Percentiles rank a stretch among this genome's conserved stretches.
Conservation (phyloP, 2,888 invertebrate genomes). For the Melipona bicolor region DNA sequence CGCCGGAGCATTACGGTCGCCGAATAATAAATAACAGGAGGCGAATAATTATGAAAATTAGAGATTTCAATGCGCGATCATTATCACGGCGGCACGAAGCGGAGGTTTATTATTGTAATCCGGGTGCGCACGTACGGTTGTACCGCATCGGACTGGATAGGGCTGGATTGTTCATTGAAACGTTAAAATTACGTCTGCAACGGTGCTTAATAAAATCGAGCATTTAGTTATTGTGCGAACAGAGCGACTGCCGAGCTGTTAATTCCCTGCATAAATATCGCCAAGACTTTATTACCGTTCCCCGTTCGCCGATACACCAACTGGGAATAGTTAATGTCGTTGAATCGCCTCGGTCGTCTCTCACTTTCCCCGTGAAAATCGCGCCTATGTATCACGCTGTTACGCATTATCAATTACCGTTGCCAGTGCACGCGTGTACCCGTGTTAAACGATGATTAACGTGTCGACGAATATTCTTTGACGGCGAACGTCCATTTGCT, state of each 20-base stretch:
- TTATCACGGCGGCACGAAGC: constrained; percentile 16
- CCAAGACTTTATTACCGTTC: constrained; percentile 46
- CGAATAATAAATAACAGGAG: constrained; percentile 9
- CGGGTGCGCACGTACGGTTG: background rate
- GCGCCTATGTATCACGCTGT: background rate
- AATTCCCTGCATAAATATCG: constrained; percentile 52
- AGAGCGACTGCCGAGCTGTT: constrained; percentile 26
- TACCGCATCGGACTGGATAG: background rate
- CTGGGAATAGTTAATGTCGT: constrained; percentile 28
- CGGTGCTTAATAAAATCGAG: constrained; percentile 52
- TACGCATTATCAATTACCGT: constrained; percentile 20
- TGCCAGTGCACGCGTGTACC: background rate
- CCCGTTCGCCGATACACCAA: constrained; percentile 5
- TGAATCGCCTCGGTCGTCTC: constrained; percentile 8
- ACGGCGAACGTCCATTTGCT: constrained; percentile 12
- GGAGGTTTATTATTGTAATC: constrained; percentile 52
- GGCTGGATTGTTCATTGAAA: constrained; percentile 26
- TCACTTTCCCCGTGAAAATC: background rate
- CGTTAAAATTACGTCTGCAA: constrained; percentile 40
- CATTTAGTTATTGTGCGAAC: constrained; percentile 40
- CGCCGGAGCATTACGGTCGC: background rate
- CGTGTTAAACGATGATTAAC: constrained; percentile 32
- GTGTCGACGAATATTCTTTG: constrained; percentile 29
- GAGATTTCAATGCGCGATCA: constrained; percentile 48
- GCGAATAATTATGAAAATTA: constrained; percentile 58